Percentiles rank a stretch among this genome's conserved stretches.
Conservation (phyloP, 2,113 vertebrate genomes). For the Cercocebus atys region DNA sequence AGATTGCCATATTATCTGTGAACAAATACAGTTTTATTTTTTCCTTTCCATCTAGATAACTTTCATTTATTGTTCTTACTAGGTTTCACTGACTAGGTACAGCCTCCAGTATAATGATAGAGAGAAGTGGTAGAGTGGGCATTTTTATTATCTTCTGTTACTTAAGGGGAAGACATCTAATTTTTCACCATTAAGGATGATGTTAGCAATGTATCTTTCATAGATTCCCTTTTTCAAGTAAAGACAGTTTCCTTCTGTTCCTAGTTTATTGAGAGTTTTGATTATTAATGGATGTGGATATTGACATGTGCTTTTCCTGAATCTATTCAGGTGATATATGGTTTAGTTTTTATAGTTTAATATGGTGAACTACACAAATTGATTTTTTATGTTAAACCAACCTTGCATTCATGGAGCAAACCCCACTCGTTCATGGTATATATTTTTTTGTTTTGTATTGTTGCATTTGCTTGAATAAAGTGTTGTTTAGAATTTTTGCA, state of each 20-base stretch:
- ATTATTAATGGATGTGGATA: background rate
- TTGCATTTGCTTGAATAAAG: background rate
- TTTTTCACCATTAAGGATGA: background rate
- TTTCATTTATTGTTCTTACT: slow-evolving; percentile 7
- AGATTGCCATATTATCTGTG: background rate
- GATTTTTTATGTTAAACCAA: background rate
- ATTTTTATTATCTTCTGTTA: background rate
- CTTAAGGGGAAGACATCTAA: background rate
- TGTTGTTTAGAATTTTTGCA: background rate
- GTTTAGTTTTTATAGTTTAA: background rate
- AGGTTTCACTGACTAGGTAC: background rate
- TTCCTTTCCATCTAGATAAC: background rate
- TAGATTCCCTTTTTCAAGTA: background rate
- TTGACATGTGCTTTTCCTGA: background rate
- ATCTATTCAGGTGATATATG: background rate
- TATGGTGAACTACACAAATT: background rate
- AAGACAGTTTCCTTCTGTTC: background rate
- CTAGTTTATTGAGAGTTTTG: background rate
- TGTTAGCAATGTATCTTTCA: background rate
- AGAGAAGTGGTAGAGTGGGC: background rate
- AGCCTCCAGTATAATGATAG: background rate
- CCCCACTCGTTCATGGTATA: background rate
- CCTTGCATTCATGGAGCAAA: background rate
- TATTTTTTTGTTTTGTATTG: background rate
- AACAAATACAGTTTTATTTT: background rate